Conservation (phyloP, 2,113 vertebrate species). For the Gymnarchus niloticus region DNA sequence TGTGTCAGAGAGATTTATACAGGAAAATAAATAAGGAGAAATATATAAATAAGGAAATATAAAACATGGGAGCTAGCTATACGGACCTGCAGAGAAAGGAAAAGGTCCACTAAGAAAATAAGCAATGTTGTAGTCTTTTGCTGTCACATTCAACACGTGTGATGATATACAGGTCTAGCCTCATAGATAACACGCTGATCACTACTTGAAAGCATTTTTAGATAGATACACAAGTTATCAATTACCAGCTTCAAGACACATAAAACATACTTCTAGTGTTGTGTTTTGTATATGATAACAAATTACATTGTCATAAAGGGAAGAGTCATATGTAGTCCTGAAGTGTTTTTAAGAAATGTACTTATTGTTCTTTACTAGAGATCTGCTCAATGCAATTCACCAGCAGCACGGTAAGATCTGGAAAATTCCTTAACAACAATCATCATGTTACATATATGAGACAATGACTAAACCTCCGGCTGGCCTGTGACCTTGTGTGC, state of each 20-base stretch:
- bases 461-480: neutral
- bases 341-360: neutral
- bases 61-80: neutral
- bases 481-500: neutral
- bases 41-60: neutral
- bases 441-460: neutral
- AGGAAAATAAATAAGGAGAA: no score
- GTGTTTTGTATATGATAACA: neutral
- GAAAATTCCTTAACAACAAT: neutral
- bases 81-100: neutral
- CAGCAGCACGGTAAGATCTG: constrained; percentile 9
- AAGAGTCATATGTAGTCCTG: neutral
- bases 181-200: neutral
- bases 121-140: neutral
- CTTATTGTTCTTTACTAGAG: constrained; percentile 6
- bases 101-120: neutral
- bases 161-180: neutral
- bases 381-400: neutral
- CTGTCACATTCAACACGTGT: neutral
- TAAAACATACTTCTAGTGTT: neutral
- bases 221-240: neutral
- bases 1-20: no score
- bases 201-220: neutral
- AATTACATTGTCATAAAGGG: neutral
- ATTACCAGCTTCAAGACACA: neutral